Conservation (phyloP, 37 sponge, comb jelly and placozoan species). For the Oopsacas minuta region DNA sequence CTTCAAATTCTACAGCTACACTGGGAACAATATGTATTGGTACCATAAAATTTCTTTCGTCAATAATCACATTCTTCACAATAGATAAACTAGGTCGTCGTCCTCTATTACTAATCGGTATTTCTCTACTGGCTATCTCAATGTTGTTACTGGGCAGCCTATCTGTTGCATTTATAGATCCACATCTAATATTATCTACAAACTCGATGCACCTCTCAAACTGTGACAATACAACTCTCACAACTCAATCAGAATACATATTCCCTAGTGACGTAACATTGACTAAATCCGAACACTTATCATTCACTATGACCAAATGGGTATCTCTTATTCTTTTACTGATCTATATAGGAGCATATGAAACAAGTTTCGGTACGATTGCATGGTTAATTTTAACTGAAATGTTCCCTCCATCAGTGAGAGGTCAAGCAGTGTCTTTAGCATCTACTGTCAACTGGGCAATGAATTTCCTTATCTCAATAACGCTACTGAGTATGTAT, state of each 20-base stretch:
- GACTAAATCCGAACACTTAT: not conserved
- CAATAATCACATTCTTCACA: conserved; percentile 27
- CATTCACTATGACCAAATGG: conserved; percentile 1
- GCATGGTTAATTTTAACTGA: not conserved
- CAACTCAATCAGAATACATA: not conserved
- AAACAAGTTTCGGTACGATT: not conserved
- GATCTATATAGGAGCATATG: not conserved
- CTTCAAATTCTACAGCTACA: conserved; percentile 17
- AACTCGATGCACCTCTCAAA: not conserved
- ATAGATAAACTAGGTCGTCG: conserved; percentile 43
- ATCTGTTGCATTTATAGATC: not conserved
- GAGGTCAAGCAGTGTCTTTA: not conserved
- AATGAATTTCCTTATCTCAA: not conserved
- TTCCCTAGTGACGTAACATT: not conserved
- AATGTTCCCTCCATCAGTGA: not conserved
- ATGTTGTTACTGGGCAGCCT: not conserved
- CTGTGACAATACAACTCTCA: not conserved
- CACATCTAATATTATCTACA: not conserved
- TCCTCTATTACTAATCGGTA: conserved; percentile 28
- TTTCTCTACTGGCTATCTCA: conserved; percentile 1
- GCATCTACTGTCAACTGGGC: not conserved
- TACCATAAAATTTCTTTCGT: conserved; percentile 40
- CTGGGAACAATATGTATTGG: conserved; percentile 30
- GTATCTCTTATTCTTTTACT: not conserved
- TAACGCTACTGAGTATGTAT: not conserved